Evolutionary conservation across 1,140 invertebrate species (phyloP).

Genomic region (Meloidogyne floridensis): DNA sequence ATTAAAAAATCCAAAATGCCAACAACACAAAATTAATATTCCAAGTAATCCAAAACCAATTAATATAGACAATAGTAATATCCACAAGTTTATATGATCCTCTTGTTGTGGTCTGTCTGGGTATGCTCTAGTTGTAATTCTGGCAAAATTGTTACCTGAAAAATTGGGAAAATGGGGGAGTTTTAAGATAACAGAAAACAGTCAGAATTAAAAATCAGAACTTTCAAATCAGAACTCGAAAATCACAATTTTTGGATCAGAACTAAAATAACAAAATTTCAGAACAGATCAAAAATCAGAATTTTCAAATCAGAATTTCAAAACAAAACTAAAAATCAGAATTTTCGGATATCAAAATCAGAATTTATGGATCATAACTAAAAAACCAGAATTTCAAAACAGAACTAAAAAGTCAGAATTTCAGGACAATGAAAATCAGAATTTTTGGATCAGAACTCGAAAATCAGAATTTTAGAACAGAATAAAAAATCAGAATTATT

Average conservation of each 20-base stretch:
- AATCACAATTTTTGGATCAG: neutral
- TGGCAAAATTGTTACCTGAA: slow-evolving; percentile 49
- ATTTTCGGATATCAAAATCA: too few relatives aligned
- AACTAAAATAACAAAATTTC: neutral
- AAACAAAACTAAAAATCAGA: too few relatives aligned
- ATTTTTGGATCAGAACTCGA: too few relatives aligned
- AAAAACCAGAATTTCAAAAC: too few relatives aligned
- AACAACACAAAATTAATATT: slow-evolving; percentile 45
- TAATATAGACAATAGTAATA: slow-evolving; percentile 50
- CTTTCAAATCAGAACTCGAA: too few relatives aligned
- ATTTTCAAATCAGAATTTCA: too few relatives aligned
- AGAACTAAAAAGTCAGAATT: too few relatives aligned
- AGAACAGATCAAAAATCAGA: neutral
- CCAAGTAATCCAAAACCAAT: slow-evolving; percentile 42
- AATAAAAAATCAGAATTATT: neutral
- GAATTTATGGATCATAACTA: too few relatives aligned
- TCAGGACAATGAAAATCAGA: too few relatives aligned
- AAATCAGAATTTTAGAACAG: neutral
- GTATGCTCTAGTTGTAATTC: slow-evolving; percentile 51
- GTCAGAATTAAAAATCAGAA: too few relatives aligned
- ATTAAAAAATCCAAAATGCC: slow-evolving; percentile 53
- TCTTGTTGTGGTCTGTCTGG: slow-evolving; percentile 51
- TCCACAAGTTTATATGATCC: slow-evolving; percentile 43
- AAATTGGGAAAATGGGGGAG: neutral
- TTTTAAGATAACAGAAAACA: too few relatives aligned